Base-by-base conservation (phyloP, 2,797 vertebrate species). In the Siniperca undulata region DNA sequence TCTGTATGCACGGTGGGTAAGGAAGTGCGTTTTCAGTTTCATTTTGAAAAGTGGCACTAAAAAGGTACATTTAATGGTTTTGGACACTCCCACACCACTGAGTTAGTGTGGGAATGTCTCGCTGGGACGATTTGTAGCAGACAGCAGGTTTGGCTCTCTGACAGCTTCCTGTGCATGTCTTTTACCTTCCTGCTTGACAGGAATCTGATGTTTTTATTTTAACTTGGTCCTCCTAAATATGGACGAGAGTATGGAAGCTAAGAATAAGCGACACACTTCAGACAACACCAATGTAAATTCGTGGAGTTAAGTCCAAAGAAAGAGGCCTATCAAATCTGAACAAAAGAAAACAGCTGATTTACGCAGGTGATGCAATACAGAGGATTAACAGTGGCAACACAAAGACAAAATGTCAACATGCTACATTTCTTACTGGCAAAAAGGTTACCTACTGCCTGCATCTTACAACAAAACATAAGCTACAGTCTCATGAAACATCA, bases 141-240 rank as follows among this genome's bases (percentile, higher is more conserved):
- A 81, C 66, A 30, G 65, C 61, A 75, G 56, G 55, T 85, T 82
- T 88, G 87, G 78, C 70, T 68, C 65, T 52, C 55, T 5, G 70
- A 68, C 80, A 78, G 75, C 74, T 92, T 92, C 92, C 89, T 86
- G 81, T 84, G 64, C 22, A 38, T 27, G 70, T 74, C 62, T 65
- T 89, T 48, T 52, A 62, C 74, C 85, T 92, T 93, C 93, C 92
- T 94, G 86, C 82, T 69, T 53, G 69, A 89, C 92, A 88, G 91
- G 91, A 85, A 86, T 79, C 79, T 59, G 52, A 13, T 78, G 11
- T 30, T 30, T 60, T 42, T 62, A 76, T 62, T 74, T 79, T 19
- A 61, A 69, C 52, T 30, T 0, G 3, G 14, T 9, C 40, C 38
- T 60, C 69, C 69, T 78, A 59, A 68, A 85, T 74, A 81, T 80